Evolutionary conservation across 2,888 invertebrate genomes (phyloP), one percentile per base, ranked within the genome.

Genomic region (Parnassius glacialis): DNA sequence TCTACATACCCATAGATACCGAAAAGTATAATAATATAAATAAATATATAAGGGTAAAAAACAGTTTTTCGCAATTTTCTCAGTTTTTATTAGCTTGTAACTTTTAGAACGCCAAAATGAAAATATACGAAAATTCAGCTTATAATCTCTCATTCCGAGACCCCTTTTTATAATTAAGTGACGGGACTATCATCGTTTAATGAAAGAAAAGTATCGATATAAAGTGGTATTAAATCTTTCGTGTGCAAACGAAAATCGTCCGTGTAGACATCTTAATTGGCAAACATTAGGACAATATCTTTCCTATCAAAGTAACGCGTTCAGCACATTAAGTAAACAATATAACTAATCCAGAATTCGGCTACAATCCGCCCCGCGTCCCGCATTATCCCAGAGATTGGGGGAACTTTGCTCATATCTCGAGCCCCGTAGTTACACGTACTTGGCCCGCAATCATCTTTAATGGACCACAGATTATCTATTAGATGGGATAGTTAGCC

Each of bases 401-500:
- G 47, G 16, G 52, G 12, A 61, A 61, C 61, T 61, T 61, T 52
- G 13, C 57, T 61, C 57, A 61, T 61, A 61, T 52, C 56, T 20
- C 5, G 52, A 45, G 41, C 9, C 9, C 48, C 47, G 42, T 45
- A 52, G 59, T 48, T 50, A 54, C 60, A 50, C 43, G 42, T 52
- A 52, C 57, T 57, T 53, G 57, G 41, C 41, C 52, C 52, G 12
- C 42, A n/a, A 57, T 61, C 52, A 61, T 61, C 52, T 57, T 61
- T 52, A 61, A 57, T 52, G 9, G 57, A n/a, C 52, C 56, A 25
- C 61, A 47, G 57, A 61, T 61, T 61, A 61, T 47, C 52, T 44
- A 45, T 55, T 51, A 61, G 1, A 34, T 10, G 10, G 12, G 52
- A 52, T 16, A 52, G 43, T n/a, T 25, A 44, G 34, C 34, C 7